Evolutionary conservation across 2,797 vertebrate genomes (phyloP).

Genomic region (Manis javanica): DNA sequence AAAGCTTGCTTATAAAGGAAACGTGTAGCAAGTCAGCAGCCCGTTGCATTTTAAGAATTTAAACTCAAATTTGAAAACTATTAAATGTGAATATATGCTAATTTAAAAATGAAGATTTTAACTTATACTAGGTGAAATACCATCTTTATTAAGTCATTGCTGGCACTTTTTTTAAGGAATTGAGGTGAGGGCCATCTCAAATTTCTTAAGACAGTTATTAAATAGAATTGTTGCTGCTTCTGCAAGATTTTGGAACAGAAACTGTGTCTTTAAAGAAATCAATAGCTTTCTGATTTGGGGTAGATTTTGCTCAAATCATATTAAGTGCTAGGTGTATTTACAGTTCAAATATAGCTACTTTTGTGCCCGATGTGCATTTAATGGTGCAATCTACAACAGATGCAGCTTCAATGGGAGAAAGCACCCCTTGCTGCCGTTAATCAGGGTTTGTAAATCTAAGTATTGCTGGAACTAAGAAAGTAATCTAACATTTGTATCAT

Average conservation of each 20-base stretch:
- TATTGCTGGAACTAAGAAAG: not conserved
- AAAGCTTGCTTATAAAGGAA: conserved; percentile 53
- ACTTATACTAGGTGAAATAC: conserved; percentile 32
- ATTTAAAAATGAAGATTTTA: not conserved
- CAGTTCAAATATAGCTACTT: not conserved
- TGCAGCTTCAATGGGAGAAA: not conserved
- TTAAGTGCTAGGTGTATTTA: conserved; percentile 10
- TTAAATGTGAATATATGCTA: conserved; percentile 23
- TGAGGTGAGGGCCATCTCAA: not conserved
- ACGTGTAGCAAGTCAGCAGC: conserved; percentile 53
- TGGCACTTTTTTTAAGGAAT: conserved; percentile 55
- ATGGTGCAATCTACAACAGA: not conserved
- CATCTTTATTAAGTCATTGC: conserved; percentile 10
- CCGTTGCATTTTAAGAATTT: conserved; percentile 55
- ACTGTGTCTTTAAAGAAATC: conserved; percentile 24
- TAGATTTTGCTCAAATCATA: not conserved
- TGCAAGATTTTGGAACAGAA: conserved; percentile 28
- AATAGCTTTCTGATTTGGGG: not conserved
- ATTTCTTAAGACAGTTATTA: conserved; percentile 43
- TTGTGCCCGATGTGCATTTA: not conserved
- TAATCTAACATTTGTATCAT: conserved; percentile 33
- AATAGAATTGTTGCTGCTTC: conserved; percentile 40
- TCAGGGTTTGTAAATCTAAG: conserved; percentile 11
- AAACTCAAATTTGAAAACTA: not conserved
- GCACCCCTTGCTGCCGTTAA: not conserved